phyloP scores from a whole-genome alignment of 2,113 vertebrate genomes.

The Kryptolebias marmoratus region DNA sequence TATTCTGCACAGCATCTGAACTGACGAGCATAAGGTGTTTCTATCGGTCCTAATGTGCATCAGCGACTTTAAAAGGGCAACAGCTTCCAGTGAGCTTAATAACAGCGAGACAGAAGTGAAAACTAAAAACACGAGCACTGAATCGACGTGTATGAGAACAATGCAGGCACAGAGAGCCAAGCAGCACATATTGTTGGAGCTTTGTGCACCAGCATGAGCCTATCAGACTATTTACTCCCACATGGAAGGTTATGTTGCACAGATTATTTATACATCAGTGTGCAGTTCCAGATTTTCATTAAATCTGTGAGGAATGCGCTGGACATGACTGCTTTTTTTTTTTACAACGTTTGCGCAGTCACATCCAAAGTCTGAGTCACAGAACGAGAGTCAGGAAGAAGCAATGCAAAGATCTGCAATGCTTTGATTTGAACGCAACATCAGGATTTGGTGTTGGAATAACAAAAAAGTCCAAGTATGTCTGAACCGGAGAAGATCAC shows the following conservation, averaged over 20 bases:
- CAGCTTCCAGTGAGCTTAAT: background rate
- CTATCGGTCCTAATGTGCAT: background rate
- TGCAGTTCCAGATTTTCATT: conserved; percentile 16
- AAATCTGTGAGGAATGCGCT: conserved; percentile 15
- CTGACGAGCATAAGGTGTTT: background rate
- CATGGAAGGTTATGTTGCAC: conserved; percentile 26
- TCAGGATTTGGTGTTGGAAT: background rate
- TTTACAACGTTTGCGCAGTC: background rate
- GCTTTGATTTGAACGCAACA: too few relatives aligned
- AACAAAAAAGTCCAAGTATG: conserved; percentile 26
- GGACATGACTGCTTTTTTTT: background rate
- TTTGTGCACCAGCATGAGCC: conserved; percentile 42
- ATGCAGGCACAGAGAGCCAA: conserved; percentile 32
- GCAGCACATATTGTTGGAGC: conserved; percentile 40
- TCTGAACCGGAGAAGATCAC: background rate
- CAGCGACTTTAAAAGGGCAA: background rate
- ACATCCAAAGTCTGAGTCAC: conserved; percentile 21
- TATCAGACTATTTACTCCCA: conserved; percentile 54
- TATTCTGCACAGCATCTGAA: conserved; percentile 2
- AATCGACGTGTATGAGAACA: conserved; percentile 5
- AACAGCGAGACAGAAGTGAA: background rate
- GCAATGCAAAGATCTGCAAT: too few relatives aligned
- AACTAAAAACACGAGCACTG: background rate
- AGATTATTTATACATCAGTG: conserved; percentile 32
- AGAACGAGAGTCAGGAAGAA: background rate